Evolutionary conservation across 2,797 vertebrate genomes (phyloP), one percentile per base, ranked within the genome.

Genomic region (Alcedo quadribrachys): DNA sequence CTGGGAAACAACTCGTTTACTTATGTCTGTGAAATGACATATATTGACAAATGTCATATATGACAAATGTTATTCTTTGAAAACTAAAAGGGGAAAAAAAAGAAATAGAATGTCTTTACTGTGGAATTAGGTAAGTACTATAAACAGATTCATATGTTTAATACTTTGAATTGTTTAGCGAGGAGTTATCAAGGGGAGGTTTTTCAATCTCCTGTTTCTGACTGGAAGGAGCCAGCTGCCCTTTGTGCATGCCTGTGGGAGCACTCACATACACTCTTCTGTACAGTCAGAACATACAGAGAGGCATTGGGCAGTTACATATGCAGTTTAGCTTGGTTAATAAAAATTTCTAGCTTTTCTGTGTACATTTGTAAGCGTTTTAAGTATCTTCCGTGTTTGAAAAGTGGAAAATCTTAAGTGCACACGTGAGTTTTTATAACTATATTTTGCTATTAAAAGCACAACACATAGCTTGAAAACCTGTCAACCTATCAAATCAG

Each of bases 291-390:
- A 92, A 87, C 63, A 84, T 3, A 33, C 4, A 82, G 5, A 4
- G 19, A 77, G 20, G 43, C 1, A 0, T 5, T 40, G 46, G 27
- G 68, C 42, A 60, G 27, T 77, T 74, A 79, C 11, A 30, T 8
- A 53, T 4, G 14, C 50, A 80, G 48, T 74, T 82, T 58, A 68
- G 68, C 5, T 48, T 30, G 22, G 17, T 43, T 81, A 68, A 86
- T 57, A 40, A 2, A 35, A 8, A 22, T n/a, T 74, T 77, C 46
- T 7, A 75, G 46, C 35, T 17, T 33, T 78, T n/a, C 15, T 66
- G 11, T 16, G 9, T 33, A 40, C 0, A 0, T 35, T 40, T 65
- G 4, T 51, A 70, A 67, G 8, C 6, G 4, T 13, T 60, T 2
- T 22, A 77, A 58, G 11, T 27, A 11, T 4, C 27, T 68, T 69